Percentiles rank a stretch among this genome's conserved stretches.
phyloP scores from a whole-genome alignment of 2,797 vertebrate species.

The Rhyacichthys aspro region DNA sequence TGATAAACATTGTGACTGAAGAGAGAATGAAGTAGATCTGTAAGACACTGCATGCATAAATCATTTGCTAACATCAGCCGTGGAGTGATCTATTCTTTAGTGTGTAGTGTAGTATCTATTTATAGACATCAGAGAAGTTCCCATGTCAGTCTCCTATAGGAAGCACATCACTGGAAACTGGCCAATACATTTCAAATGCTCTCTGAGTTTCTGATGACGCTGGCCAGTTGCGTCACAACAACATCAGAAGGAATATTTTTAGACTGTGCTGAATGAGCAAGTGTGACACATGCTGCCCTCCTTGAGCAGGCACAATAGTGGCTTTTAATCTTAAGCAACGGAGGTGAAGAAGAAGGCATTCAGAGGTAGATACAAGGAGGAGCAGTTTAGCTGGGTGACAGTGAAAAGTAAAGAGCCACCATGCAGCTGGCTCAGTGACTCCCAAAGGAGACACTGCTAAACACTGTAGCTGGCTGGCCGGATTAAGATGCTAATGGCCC shows the following conservation, averaged over 20 bases:
- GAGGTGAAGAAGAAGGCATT: conserved; percentile 62
- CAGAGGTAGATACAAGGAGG: conserved; percentile 36
- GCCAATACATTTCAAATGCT: conserved; percentile 42
- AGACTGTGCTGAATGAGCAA: conserved; percentile 63
- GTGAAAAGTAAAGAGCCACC: conserved; percentile 52
- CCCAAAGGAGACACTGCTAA: conserved; percentile 25
- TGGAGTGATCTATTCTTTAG: conserved; percentile 43
- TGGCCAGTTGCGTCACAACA: conserved; percentile 66
- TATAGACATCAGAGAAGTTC: conserved; percentile 39
- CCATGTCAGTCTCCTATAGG: conserved; percentile 22
- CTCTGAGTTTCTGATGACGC: conserved; percentile 46
- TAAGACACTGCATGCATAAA: conserved; percentile 4
- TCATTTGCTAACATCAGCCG: conserved; percentile 22
- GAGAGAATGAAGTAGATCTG: conserved; percentile 10
- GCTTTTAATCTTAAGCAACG: conserved; percentile 69
- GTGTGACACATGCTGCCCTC: conserved; percentile 50
- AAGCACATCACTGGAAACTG: conserved; percentile 19
- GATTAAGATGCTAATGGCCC: conserved; percentile 59
- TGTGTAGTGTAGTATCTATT: conserved; percentile 54
- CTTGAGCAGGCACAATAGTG: conserved; percentile 52
- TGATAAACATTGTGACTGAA: conserved; percentile 5
- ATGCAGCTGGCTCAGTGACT: conserved; percentile 38
- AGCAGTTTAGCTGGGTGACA: conserved; percentile 25
- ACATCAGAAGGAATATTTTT: conserved; percentile 74
- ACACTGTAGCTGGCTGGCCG: conserved; percentile 38